Evolutionary conservation across 2,888 invertebrate species (phyloP), one percentile per base, ranked within the genome.

Genomic region (Aphidius colemani): DNA sequence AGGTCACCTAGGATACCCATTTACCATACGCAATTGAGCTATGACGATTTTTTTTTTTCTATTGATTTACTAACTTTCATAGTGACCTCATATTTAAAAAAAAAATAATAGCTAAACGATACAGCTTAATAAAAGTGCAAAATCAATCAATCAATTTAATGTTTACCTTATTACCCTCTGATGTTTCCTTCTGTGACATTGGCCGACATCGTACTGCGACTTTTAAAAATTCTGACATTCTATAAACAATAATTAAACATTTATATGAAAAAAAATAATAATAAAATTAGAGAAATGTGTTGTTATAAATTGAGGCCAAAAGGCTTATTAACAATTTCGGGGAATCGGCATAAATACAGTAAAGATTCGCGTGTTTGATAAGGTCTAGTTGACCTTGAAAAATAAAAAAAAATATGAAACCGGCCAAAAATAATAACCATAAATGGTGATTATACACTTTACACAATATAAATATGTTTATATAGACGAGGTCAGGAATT

Each of bases 191-290:
- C 68, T 85, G 85, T 84, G 92, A 94, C 88, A 94, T 90, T 39
- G 95, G 95, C 59, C 95, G 90, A 85, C 94, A 95, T 85, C 93
- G 84, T 69, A 93, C 92, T 64, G 93, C 90, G 59, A 94, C 94
- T 84, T 91, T 91, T 61, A 94, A 93, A 74, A 89, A 85, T 82
- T 92, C 92, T 65, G 80, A 79, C 82, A 82, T 82, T 30, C 82
- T 82, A 68, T 40, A 74, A 71, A 61, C 46, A 48, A 41, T 43
- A 45, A 63, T 9, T 9, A 50, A 53, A 7, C 57, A 64, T 59
- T 9, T 45, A 9, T 58, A 53, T 59, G 11, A 59, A 63, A 46
- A 3, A 3, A 51, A 60, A 48, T 41, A 40, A 7, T 9, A 59
- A 45, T 6, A 45, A 62, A 48, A 41, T 11, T 63, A 7, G 9